phyloP scores from a whole-genome alignment of 2,888 invertebrate species.

The Cantharis rustica region DNA sequence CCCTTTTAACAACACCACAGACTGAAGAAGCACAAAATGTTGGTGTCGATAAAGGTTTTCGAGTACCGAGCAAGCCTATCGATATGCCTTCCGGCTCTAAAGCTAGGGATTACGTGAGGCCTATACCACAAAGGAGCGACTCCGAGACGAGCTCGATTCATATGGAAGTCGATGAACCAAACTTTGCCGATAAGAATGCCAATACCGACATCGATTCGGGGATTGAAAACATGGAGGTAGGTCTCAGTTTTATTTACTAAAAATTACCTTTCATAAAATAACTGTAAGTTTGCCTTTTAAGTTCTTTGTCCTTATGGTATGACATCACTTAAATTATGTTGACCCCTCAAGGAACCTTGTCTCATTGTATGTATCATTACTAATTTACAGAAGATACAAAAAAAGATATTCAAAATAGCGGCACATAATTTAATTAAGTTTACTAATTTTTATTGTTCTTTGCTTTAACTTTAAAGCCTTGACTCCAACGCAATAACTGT shows the following conservation, averaged over 20 bases:
- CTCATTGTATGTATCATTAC: background rate
- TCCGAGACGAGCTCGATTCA: constrained; percentile 57
- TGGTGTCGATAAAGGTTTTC: constrained; percentile 42
- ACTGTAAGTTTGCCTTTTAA: background rate
- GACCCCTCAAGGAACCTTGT: background rate
- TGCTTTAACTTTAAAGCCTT: background rate
- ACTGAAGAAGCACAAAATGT: constrained; percentile 33
- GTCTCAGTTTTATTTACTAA: constrained; percentile 10
- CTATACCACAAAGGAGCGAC: constrained; percentile 53
- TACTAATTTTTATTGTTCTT: background rate
- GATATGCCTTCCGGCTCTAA: constrained; percentile 51
- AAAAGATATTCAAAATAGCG: background rate
- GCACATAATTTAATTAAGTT: background rate
- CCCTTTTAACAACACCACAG: constrained; percentile 20
- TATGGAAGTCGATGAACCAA: constrained; percentile 65
- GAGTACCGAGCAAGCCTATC: constrained; percentile 53
- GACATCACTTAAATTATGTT: background rate
- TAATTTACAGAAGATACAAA: background rate
- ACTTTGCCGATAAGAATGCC: constrained; percentile 52
- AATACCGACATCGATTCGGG: constrained; percentile 71
- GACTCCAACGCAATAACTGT: background rate
- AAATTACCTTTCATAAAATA: background rate
- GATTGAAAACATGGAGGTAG: constrained; percentile 75
- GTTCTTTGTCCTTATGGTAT: background rate
- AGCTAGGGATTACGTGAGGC: constrained; percentile 35